Base-by-base conservation (phyloP, 2,113 vertebrate genomes). In the Macquaria australasica region DNA sequence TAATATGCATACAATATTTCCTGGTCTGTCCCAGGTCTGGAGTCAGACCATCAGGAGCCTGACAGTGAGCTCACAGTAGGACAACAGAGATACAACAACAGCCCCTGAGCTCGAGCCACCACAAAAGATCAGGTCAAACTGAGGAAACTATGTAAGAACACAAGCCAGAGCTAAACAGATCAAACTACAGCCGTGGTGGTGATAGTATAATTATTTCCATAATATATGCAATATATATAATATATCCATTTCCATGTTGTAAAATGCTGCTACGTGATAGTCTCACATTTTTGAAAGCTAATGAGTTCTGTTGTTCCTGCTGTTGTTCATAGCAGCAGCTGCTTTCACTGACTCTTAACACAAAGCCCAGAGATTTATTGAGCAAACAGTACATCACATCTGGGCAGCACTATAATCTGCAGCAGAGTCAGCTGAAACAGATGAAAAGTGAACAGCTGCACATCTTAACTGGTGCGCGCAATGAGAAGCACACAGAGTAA, bases 351-450 rank as follows among this genome's bases (percentile, higher is more conserved):
- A 77, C 55, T 87, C 55, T 67, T 62, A 76, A 89, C 75, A 85
- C 78, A 85, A 76, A 87, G 68, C 41, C 50, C 23, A 9, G 6
- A 82, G 67, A 85, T 82, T 83, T 82, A 85, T 53, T 73, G 79
- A 76, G 73, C 82, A 73, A 85, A 80, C 75, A 84, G 23, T 23
- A 60, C 73, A 82, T 77, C 41, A 79, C 88, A 90, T 87, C 79
- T 87, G 88, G 79, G 31, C 48, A 37, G 53, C 53, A 70, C 31
- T 53, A 71, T 45, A 80, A 55, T 73, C 43, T 69, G 82, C 85
- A 69, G 79, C 79, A 62, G 72, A 81, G 66, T 85, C 82, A 66
- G 79, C 75, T 73, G 82, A 51, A 83, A 51, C 43, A 12, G 4
- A 79, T 41, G 64, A 67, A 59, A 73, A 58, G 71, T 14, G 20